Base-by-base conservation (phyloP, 2,797 vertebrate species). In the Myioborus miniatus region DNA sequence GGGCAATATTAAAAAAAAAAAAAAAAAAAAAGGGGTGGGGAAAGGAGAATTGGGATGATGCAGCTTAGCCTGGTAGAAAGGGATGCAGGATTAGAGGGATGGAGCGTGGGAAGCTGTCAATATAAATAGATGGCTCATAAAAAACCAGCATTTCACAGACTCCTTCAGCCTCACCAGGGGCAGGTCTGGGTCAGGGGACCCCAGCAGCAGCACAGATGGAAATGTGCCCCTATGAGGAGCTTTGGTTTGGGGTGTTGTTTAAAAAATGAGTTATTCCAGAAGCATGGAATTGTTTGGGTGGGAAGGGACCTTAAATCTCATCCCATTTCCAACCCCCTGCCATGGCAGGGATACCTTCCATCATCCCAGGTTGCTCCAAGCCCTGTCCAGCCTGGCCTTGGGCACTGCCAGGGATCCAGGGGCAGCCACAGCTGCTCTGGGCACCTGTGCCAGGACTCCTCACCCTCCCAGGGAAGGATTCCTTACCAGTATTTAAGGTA, bases 21-120 rank as follows among this genome's bases (percentile, higher is more conserved):
- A 37, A 11, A 37, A 34, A 30, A 50, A 27, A 3, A 3, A 5
- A 2, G 2, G 7, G 23, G 4, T 39, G 22, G 30, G 19, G 20
- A n/a, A 46, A 46, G 67, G 70, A 87, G 67, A 64, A 55, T n/a
- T 74, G 69, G 39, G 37, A 34, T 7, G 77, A 36, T 90, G 72
- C 60, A 83, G 72, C 44, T 74, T 17, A 64, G 60, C 30, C 65
- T 1, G 5, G 72, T 59, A 85, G 90, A 60, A 80, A 83, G 43
- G 11, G 83, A 47, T 77, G 76, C 52, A 13, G 72, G 47, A 23
- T 64, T 29, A 58, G 62, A 83, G n/a, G 94, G 83, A 56, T 56
- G 89, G 74, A 86, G 83, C 5, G 37, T 83, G 88, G 92, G 90
- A 89, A 90, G 93, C 84, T 87, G 78, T 59, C 72, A 70, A 85